phyloP scores from a whole-genome alignment of 2,113 vertebrate genomes.

The Mungos mungo region DNA sequence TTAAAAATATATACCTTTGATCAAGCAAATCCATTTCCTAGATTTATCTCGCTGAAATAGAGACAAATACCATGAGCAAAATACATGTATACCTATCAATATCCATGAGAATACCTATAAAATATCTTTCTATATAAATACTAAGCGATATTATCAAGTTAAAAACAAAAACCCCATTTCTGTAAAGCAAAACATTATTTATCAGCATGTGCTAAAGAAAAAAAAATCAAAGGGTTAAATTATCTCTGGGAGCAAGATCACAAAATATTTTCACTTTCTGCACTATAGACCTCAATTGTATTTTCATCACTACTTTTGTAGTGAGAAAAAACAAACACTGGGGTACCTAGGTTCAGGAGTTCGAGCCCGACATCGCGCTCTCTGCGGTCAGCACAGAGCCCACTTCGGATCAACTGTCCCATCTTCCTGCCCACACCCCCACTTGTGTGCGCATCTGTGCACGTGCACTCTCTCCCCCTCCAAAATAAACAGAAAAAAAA shows the following conservation, averaged over 20 bases:
- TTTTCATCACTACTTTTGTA: not conserved
- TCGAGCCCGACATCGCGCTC: too few species aligned
- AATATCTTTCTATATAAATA: not conserved
- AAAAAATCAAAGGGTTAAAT: not conserved
- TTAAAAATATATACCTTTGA: not conserved
- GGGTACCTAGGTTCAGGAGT: too few species aligned
- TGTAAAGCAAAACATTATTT: not conserved
- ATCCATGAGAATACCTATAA: not conserved
- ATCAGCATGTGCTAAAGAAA: not conserved
- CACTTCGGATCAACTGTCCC: not conserved
- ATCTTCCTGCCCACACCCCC: too few species aligned
- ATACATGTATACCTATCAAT: not conserved
- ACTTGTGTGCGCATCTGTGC: too few species aligned
- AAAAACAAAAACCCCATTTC: not conserved
- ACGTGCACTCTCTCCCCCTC: too few species aligned
- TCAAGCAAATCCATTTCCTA: conserved; percentile 9
- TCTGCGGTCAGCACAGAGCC: too few species aligned
- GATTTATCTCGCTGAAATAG: not conserved
- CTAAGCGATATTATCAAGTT: not conserved
- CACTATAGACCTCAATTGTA: not conserved
- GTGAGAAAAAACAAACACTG: too few species aligned
- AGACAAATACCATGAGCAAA: not conserved
- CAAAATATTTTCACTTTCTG: not conserved
- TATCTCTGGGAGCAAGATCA: not conserved
- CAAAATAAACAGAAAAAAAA: too few species aligned